These are phyloP conservation scores for Dipodomys ordii DNA, from an alignment of 2,113 vertebrate genomes.

Conservation along the genomic window DNA sequence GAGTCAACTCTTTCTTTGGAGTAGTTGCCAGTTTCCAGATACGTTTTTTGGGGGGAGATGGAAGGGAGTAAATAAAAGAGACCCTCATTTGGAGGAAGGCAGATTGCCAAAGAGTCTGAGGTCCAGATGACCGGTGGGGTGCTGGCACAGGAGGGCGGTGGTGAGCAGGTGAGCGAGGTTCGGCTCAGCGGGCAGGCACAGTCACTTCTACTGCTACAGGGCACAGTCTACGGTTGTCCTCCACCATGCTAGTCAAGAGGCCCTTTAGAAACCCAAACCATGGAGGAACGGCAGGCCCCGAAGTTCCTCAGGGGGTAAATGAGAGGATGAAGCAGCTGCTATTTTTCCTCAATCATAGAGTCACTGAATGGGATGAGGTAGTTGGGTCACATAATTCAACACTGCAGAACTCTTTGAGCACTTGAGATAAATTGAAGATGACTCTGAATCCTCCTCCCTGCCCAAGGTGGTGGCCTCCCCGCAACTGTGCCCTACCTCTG, in stretches of 20 bases:
- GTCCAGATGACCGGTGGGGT: rapidly evolving
- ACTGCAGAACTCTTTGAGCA: neutral
- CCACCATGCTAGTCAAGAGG: rapidly evolving
- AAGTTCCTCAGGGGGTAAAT: neutral
- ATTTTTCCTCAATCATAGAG: neutral
- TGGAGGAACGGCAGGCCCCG: neutral
- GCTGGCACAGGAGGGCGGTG: rapidly evolving
- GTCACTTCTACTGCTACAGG: rapidly evolving
- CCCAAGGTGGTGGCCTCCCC: rapidly evolving
- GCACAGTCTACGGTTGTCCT: rapidly evolving
- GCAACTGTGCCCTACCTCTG: slow-evolving; percentile 90
- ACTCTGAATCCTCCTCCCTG: neutral
- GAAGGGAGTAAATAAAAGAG: neutral
- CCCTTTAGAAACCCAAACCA: too few species aligned
- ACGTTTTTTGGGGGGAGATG: neutral
- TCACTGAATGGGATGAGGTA: neutral
- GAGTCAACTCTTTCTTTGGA: neutral
- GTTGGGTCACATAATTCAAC: neutral
- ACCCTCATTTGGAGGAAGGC: neutral
- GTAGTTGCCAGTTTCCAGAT: slow-evolving; percentile 39
- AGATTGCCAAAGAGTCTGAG: rapidly evolving
- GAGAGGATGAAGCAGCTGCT: neutral
- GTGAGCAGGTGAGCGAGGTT: neutral
- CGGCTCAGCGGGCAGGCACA: rapidly evolving
- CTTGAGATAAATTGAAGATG: neutral